Conservation (phyloP, 2,888 invertebrate species). For the Phyto melanocephala region DNA sequence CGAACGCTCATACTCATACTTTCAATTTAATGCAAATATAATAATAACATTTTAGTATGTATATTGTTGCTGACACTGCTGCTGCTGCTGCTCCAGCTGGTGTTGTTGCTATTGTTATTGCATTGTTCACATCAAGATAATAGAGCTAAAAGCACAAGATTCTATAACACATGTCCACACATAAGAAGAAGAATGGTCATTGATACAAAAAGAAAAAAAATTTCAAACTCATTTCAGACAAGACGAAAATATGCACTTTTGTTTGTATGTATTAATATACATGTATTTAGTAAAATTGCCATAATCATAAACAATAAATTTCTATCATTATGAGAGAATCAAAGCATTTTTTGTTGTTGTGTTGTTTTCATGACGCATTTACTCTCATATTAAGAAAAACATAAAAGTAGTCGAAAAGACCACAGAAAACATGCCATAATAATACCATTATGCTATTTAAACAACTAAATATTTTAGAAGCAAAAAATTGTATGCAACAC, state of each 20-base stretch:
- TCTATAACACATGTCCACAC: constrained; percentile 6
- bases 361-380: not conserved
- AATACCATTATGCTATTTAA: constrained; percentile 51
- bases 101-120: constrained; percentile 1
- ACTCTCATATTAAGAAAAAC: not conserved
- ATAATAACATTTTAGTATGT: not conserved
- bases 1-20: not conserved
- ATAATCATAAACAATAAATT: constrained; percentile 49
- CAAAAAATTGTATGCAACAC: not conserved
- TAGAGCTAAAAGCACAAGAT: constrained; percentile 10
- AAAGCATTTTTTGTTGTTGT: constrained; percentile 13
- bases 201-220: not conserved
- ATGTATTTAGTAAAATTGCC: constrained; percentile 15
- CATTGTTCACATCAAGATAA: constrained; percentile 20
- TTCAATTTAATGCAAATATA: not conserved
- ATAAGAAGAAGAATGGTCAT: constrained; percentile 3
- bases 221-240: not conserved
- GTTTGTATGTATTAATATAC: not conserved
- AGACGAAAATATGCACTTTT: not conserved
- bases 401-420: constrained; percentile 23
- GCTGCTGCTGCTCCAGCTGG: not conserved
- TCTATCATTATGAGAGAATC: constrained; percentile 56
- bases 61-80: constrained; percentile 10
- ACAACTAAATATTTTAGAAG: constrained; percentile 5
- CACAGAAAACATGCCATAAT: constrained; percentile 50